Evolutionary conservation across 2,113 vertebrate species (phyloP).

Genomic region (Pelodiscus sinensis): DNA sequence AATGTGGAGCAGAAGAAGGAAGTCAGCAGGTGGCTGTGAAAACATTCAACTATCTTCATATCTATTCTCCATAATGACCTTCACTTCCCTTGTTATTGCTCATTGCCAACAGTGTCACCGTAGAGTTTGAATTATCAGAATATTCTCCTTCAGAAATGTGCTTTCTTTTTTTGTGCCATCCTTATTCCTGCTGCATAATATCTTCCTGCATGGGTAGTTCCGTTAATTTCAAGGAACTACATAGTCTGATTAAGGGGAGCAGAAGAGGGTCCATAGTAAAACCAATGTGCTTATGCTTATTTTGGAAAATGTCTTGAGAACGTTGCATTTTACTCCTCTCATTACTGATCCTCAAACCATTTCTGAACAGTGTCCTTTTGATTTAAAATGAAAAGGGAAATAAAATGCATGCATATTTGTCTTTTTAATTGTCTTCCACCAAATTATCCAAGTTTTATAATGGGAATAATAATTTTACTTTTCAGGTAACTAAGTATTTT

Average conservation of each 20-base stretch:
- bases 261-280: constrained; percentile 7
- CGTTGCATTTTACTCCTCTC: constrained; percentile 21
- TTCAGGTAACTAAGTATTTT: background rate
- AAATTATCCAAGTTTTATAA: background rate
- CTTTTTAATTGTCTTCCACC: background rate
- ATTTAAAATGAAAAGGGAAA: constrained; percentile 51
- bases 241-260: constrained; percentile 4
- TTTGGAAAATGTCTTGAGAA: background rate
- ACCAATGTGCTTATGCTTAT: background rate
- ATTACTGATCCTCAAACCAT: background rate
- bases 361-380: background rate
- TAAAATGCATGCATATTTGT: background rate
- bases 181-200: background rate
- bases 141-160: background rate
- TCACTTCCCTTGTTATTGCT: background rate
- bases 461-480: constrained; percentile 27
- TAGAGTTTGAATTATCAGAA: background rate
- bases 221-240: constrained; percentile 41
- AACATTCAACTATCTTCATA: background rate
- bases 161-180: background rate
- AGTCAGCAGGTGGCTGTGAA: constrained; percentile 5
- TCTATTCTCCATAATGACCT: constrained; percentile 8
- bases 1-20: background rate
- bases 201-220: background rate
- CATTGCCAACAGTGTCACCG: background rate